Evolutionary conservation across 2,113 vertebrate genomes (phyloP).

Genomic region (Budorcas taxicolor): DNA sequence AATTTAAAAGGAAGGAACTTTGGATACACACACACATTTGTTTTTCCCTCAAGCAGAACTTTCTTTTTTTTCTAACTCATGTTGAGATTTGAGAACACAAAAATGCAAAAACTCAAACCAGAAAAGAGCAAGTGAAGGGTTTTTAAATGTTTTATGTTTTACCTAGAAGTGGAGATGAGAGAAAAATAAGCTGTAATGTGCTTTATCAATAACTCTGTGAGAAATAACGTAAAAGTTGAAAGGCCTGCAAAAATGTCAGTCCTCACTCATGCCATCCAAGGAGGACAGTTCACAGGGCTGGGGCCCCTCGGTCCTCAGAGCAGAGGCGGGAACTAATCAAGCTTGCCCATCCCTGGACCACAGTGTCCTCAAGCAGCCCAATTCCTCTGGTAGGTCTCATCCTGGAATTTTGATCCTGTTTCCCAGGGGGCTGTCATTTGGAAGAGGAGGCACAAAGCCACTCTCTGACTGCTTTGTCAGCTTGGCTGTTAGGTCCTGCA

Average conservation of each 20-base stretch:
- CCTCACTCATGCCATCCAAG: not conserved
- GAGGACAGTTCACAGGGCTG: accelerated
- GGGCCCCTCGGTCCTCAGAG: not conserved
- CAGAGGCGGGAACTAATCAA: not conserved
- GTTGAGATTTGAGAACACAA: not conserved
- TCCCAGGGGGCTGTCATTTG: not conserved
- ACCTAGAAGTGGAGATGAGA: not conserved
- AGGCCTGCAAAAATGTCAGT: not conserved
- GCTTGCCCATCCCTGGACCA: not conserved
- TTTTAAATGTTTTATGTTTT: not conserved
- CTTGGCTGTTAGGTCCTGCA: not conserved
- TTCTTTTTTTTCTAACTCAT: not conserved
- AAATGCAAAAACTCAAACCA: not conserved
- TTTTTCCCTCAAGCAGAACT: not conserved
- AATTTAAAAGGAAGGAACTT: not conserved
- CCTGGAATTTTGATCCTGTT: not conserved
- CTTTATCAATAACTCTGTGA: not conserved
- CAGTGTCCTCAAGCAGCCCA: not conserved
- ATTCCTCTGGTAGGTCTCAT: too few relatives aligned
- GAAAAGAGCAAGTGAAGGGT: not conserved
- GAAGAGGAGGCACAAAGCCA: not conserved
- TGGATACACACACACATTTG: not conserved
- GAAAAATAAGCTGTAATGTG: not conserved
- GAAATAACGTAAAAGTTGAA: not conserved
- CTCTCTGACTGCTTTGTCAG: not conserved